Base-by-base conservation (phyloP, 1,140 invertebrate species). In the Phortica variegata region DNA sequence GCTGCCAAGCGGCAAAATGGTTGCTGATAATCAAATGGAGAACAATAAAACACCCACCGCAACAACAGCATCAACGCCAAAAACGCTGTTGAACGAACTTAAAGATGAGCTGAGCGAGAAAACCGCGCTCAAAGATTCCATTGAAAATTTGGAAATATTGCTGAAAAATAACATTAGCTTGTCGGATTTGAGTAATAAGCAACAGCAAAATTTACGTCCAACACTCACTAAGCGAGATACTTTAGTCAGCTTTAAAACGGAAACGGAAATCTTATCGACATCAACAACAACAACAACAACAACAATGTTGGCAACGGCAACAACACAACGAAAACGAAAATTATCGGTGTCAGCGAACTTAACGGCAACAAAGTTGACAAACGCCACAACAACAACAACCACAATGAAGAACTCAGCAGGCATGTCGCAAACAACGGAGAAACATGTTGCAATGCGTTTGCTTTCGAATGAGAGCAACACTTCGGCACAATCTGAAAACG, bases 141-240 rank as follows among this genome's bases (percentile, higher is more conserved):
- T 76, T 21, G 73, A 75, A 54, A 76, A 75, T 34, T 53, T 76
- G n/a, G 66, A 75, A 47, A 73, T 73, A 3, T 53, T 76, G 39
- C 46, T 76, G 3, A 75, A 76, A 58, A 76, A 76, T 50, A 75
- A 76, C 49, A 75, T 75, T 5, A 75, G 73, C 13, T 45, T 76
- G 0, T 76, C 73, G 10, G 72, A 75, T 47, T 48, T 75, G 44
- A 75, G 69, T 54, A 75, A 72, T 38, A 75, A 75, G 39, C 72
- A 75, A 40, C 72, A 75, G 18, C 65, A 75, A 54, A 75, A 60
- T 52, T 54, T 75, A 0, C 53, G 72, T 18, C 26, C 44, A n/a
- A 51, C n/a, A n/a, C n/a, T n/a, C n/a, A n/a, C n/a, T n/a, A n/a
- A n/a, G n/a, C n/a, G n/a, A n/a, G n/a, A n/a, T n/a, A n/a, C n/a